Conservation (phyloP, 2,888 invertebrate species). For the Drosophila histrio region DNA sequence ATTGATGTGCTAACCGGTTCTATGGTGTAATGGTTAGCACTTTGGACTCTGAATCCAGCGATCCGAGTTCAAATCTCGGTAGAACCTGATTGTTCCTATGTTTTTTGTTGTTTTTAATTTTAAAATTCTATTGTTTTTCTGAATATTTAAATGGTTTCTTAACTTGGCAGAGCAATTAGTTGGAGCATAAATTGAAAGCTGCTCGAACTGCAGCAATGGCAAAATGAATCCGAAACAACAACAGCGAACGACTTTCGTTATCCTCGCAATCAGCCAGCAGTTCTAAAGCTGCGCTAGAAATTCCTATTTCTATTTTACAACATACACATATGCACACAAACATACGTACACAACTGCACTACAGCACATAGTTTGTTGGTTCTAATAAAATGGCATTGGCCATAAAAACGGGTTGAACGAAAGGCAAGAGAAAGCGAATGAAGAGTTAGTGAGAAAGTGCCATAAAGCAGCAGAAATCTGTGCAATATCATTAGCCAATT, state of each 20-base stretch:
- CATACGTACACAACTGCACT: slow-evolving; percentile 42
- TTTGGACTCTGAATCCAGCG: slow-evolving; percentile 84
- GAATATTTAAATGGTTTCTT: not conserved
- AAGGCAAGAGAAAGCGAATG: slow-evolving; percentile 18
- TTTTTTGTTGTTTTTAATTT: not conserved
- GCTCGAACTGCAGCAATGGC: not conserved
- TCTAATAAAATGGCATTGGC: slow-evolving; percentile 72
- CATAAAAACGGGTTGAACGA: slow-evolving; percentile 48
- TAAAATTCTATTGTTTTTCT: not conserved
- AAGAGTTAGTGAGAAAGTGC: slow-evolving; percentile 10
- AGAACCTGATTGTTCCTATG: slow-evolving; percentile 81
- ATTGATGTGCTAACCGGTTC: slow-evolving; percentile 62
- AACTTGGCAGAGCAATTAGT: slow-evolving; percentile 22
- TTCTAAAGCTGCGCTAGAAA: slow-evolving; percentile 13
- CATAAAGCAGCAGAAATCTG: slow-evolving; percentile 23
- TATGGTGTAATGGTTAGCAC: slow-evolving; percentile 84
- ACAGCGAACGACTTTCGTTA: not conserved
- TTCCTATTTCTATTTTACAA: slow-evolving; percentile 48
- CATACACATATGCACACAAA: slow-evolving; percentile 14
- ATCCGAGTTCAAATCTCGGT: slow-evolving; percentile 85
- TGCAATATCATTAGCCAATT: slow-evolving; percentile 61
- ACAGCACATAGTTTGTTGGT: slow-evolving; percentile 54
- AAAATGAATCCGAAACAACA: not conserved
- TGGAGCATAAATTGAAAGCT: slow-evolving; percentile 19
- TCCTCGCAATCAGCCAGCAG: slow-evolving; percentile 32